Evolutionary conservation across 2,888 invertebrate species (phyloP).

Genomic region (Drosophila algonquin): DNA sequence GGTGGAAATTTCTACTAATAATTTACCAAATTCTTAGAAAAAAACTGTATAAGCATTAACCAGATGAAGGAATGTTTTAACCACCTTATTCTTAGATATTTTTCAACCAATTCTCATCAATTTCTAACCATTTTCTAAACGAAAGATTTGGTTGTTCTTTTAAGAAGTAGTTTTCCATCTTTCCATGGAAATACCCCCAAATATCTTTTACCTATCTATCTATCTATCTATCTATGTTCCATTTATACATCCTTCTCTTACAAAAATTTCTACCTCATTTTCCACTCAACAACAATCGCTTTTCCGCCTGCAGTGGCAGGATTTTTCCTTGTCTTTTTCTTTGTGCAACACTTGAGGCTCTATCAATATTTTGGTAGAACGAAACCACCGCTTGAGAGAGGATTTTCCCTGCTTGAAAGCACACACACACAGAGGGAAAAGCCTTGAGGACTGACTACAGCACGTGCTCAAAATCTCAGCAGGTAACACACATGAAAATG

Average conservation of each 20-base stretch:
- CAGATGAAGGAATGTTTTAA: too few relatives aligned
- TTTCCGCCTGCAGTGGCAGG: constrained; percentile 3
- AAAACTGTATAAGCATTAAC: too few relatives aligned
- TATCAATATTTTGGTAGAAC: constrained; percentile 60
- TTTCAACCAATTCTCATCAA: neutral
- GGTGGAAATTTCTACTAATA: neutral
- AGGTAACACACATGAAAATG: constrained; percentile 32
- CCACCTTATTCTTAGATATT: neutral
- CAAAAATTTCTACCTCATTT: neutral
- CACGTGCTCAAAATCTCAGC: constrained; percentile 73
- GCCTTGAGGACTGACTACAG: constrained; percentile 51
- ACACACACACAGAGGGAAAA: constrained; percentile 25
- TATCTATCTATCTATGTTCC: neutral
- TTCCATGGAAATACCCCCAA: neutral
- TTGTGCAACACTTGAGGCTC: constrained; percentile 37
- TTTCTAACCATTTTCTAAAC: neutral
- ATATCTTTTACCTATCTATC: neutral
- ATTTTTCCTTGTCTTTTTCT: constrained; percentile 14
- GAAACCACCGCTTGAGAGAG: constrained; percentile 6
- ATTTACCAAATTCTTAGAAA: neutral
- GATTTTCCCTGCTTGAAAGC: constrained; percentile 29
- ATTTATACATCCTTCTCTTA: neutral
- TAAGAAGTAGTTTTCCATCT: too few relatives aligned
- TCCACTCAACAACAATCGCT: neutral
- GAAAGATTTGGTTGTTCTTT: too few relatives aligned